Evolutionary conservation across 1,140 invertebrate genomes (phyloP), one percentile per base, ranked within the genome.

Genomic region (Dinoponera quadriceps): DNA sequence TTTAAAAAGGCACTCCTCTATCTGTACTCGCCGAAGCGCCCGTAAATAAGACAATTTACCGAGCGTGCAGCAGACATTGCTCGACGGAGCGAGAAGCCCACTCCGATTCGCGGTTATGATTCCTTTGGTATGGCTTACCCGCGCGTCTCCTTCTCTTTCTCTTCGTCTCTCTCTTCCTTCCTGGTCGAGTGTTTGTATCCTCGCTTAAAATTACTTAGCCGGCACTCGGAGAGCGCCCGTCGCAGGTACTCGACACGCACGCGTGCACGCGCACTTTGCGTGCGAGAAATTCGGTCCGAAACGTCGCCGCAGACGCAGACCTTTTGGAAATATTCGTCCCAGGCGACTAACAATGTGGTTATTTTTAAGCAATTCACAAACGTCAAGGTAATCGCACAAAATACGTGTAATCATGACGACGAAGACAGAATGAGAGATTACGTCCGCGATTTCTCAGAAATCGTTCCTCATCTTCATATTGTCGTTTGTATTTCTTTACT

Each of bases 21-120:
- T 80, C 65, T 18, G 65, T 54, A 9, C 65, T 69, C 75, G 51
- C 25, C 51, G 54, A 59, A 57, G 22, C 22, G 65, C 22, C 49
- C 63, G 57, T 80, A 80, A 80, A 80, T 69, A 80, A 69, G 65
- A 80, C 65, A 80, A 80, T 80, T 80, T 71, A 80, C 75, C 54
- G 75, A 80, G 75, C 65, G 16, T 69, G 57, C 75, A 44, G 44
- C 75, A 54, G 51, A 80, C 65, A 71, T 80, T 80, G 75, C 63
- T 69, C 65, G 65, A n/a, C 65, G 75, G 48, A 57, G 75, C 65
- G 75, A 80, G 65, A 57, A 80, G 33, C 33, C 51, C 75, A 57
- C 75, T 80, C 38, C 75, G 75, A 71, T 78, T 48, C 49, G 63
- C 18, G 63, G 49, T 69, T 78, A 78, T 57, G 75, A 78, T 69